phyloP scores from a whole-genome alignment of 1,140 invertebrate genomes.

The Ectropis grisescens region DNA sequence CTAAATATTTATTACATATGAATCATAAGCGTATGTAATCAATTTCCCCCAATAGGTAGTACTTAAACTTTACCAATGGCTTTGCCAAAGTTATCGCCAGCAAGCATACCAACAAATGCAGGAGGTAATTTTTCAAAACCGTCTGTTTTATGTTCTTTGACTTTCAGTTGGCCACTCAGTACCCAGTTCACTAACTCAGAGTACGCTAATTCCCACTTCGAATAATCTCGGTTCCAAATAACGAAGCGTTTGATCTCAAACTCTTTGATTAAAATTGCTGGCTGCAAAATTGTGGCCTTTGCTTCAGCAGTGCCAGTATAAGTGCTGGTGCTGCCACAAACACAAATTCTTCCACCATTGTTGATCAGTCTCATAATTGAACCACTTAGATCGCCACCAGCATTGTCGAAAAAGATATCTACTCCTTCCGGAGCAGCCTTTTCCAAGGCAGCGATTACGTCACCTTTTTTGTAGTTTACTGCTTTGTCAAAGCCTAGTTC shows the following conservation, averaged over 20 bases:
- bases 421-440: constrained; percentile 74
- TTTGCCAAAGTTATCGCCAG: constrained; percentile 72
- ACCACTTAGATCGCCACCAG: constrained; percentile 76
- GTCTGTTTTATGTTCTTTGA: constrained; percentile 64
- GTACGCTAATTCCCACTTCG: constrained; percentile 46
- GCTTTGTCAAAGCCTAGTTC: constrained; percentile 79
- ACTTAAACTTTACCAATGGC: constrained; percentile 65
- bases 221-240: constrained; percentile 13
- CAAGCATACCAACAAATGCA: constrained; percentile 70
- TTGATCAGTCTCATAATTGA: constrained; percentile 74
- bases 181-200: constrained; percentile 58
- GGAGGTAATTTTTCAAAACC: constrained; percentile 72
- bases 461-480: constrained; percentile 79
- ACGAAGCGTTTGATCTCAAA: constrained; percentile 68
- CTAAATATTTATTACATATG: no score
- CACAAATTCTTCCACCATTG: constrained; percentile 68
- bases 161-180: constrained; percentile 65
- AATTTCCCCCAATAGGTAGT: no score
- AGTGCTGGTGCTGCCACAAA: constrained; percentile 73
- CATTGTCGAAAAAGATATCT: constrained; percentile 75
- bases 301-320: constrained; percentile 35
- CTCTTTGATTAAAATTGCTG: constrained; percentile 52
- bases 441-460: constrained; percentile 69
- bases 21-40: no score
- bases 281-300: constrained; percentile 65